phyloP scores from a whole-genome alignment of 2,797 vertebrate genomes.

The Acrossocheilus wenchowensis region DNA sequence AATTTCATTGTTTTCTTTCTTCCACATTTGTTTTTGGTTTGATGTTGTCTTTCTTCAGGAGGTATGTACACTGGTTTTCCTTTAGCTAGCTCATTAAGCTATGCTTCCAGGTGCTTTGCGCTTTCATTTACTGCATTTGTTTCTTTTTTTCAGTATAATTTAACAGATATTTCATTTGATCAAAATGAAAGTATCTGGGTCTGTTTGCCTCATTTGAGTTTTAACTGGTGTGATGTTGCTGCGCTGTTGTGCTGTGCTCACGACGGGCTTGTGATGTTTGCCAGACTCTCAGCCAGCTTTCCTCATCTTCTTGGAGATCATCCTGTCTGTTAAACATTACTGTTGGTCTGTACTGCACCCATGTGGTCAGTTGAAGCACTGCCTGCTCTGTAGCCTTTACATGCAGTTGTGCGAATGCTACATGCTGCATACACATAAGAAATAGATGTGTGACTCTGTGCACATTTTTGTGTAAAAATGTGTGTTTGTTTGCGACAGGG shows the following conservation, averaged over 20 bases:
- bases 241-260: conserved; percentile 35
- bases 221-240: conserved; percentile 49
- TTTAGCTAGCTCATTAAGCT: conserved; percentile 70
- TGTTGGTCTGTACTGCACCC: background rate
- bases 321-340: background rate
- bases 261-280: conserved; percentile 19
- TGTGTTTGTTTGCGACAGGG: background rate
- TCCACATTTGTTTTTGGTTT: conserved; percentile 85
- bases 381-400: background rate
- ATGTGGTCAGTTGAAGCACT: conserved; percentile 30
- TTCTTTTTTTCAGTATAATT: conserved; percentile 56
- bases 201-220: conserved; percentile 31
- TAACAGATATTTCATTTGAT: conserved; percentile 65
- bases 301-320: conserved; percentile 16
- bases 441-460: background rate
- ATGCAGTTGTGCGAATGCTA: background rate
- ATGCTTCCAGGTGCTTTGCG: conserved; percentile 69
- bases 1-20: conserved; percentile 82
- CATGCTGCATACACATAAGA: background rate
- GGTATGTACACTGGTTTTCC: conserved; percentile 86
- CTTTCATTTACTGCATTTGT: conserved; percentile 70
- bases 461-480: background rate
- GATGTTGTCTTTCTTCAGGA: conserved; percentile 94
- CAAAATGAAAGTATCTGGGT: conserved; percentile 43
- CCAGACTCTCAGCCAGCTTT: conserved; percentile 27